Evolutionary conservation across 2,113 vertebrate species (phyloP).

Genomic region (Lasiurus cinereus): DNA sequence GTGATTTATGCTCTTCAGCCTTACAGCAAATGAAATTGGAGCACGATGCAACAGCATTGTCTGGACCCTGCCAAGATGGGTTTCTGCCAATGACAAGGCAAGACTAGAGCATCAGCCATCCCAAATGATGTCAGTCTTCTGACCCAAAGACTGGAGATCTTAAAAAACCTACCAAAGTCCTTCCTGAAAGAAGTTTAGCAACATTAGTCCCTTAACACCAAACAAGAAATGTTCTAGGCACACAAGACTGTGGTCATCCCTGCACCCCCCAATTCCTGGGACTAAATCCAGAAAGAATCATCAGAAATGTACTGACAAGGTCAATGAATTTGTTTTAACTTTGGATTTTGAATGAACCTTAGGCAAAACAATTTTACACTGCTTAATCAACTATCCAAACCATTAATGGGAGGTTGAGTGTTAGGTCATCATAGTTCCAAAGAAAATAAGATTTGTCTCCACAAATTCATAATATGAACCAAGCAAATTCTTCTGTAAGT

Average conservation of each 20-base stretch:
- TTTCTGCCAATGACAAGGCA: not conserved
- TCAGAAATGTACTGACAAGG: not conserved
- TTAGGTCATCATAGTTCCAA: not conserved
- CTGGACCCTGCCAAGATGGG: not conserved
- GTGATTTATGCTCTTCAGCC: not conserved
- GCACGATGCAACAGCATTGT: not conserved
- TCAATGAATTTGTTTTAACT: not conserved
- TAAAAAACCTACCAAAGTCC: not conserved
- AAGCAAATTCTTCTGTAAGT: not conserved
- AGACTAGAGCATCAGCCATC: not conserved
- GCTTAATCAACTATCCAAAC: not conserved
- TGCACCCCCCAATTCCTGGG: not conserved
- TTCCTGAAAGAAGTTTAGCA: not conserved
- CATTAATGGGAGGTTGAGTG: not conserved
- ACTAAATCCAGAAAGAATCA: not conserved
- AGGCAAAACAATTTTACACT: not conserved
- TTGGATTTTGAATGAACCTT: conserved; percentile 2
- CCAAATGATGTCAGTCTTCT: not conserved
- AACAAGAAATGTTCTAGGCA: not conserved
- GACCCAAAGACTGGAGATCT: not conserved
- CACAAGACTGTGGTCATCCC: not conserved
- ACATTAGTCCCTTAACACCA: not conserved
- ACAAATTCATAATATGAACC: not conserved
- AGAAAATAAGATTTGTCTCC: conserved; percentile 14
- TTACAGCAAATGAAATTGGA: not conserved